phyloP scores from a whole-genome alignment of 2,113 vertebrate genomes.

The Hippotragus niger region DNA sequence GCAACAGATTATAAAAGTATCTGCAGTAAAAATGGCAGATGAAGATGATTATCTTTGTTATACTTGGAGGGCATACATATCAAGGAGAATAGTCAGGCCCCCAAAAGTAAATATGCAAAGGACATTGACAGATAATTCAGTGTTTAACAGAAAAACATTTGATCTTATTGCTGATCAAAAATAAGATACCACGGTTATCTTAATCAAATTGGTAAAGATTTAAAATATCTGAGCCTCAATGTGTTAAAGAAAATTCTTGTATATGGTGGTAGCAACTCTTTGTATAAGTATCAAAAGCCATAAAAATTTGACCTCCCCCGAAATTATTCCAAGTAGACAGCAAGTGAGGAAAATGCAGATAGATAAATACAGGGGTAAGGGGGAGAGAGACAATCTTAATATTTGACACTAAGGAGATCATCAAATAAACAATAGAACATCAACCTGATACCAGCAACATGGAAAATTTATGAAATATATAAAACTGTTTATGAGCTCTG shows the following conservation, averaged over 20 bases:
- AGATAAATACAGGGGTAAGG: neutral
- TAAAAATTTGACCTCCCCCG: neutral
- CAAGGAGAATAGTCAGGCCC: neutral
- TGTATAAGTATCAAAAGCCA: neutral
- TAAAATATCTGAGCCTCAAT: neutral
- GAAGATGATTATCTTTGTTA: neutral
- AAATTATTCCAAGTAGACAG: neutral
- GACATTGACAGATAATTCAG: neutral
- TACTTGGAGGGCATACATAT: neutral
- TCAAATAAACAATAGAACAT: neutral
- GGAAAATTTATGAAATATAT: neutral
- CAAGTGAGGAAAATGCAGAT: neutral
- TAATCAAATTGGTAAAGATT: neutral
- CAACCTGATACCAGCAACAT: neutral
- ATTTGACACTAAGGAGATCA: neutral
- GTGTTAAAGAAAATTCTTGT: neutral
- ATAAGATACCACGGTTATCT: neutral
- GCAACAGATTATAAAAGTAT: neutral
- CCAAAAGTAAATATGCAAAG: neutral
- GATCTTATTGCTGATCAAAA: neutral
- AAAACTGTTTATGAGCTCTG: neutral
- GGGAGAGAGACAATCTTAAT: neutral
- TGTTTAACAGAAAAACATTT: slow-evolving; percentile 2
- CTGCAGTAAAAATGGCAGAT: neutral
- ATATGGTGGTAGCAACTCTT: neutral